Conservation (phyloP, 2,113 vertebrate species). For the Sceloporus tristichus region DNA sequence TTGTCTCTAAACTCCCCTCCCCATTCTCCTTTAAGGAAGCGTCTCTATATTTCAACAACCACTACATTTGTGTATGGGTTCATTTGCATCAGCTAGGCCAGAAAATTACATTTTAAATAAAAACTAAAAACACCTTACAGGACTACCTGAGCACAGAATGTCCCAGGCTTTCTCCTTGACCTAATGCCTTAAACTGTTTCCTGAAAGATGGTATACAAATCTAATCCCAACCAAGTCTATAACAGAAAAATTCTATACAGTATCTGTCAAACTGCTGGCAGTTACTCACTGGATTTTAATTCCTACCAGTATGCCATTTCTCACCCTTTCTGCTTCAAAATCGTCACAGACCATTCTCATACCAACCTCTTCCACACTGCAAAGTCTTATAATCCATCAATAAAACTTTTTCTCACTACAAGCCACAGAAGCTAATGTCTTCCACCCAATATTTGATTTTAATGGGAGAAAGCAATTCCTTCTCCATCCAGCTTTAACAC, state of each 20-base stretch:
- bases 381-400: neutral
- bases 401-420: too few species aligned
- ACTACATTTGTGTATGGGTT: neutral
- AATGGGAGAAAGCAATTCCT: neutral
- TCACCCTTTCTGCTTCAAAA: neutral
- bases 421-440: neutral
- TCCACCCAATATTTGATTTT: neutral
- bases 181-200: too few species aligned
- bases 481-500: neutral
- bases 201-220: neutral
- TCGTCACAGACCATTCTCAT: neutral
- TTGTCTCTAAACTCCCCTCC: neutral
- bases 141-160: neutral
- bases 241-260: neutral
- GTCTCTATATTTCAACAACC: neutral
- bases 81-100: neutral
- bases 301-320: neutral
- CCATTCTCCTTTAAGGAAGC: neutral
- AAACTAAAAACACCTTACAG: too few species aligned
- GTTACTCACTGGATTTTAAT: neutral
- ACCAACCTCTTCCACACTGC: neutral
- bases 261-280: neutral
- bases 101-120: neutral
- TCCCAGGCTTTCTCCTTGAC: neutral
- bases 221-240: neutral